A percentile compares a stretch with the other conserved stretches of the same genome.
These are phyloP conservation scores for Albula glossodonta DNA, from an alignment of 2,113 vertebrate species.

Conservation along the genomic window DNA sequence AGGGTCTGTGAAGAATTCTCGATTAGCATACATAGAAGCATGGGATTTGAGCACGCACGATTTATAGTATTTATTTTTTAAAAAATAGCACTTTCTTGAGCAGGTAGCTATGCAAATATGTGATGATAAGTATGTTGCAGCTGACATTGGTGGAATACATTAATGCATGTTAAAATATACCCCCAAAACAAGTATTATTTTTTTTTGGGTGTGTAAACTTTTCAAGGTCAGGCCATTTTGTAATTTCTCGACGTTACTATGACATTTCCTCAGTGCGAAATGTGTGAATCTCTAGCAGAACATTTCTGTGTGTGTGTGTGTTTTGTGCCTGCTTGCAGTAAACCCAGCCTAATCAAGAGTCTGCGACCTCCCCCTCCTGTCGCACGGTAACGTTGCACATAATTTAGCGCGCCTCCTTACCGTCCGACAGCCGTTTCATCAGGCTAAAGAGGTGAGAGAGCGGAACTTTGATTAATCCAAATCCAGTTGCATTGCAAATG, in stretches of 20 bases:
- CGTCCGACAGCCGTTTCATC: not conserved
- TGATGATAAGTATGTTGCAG: not conserved
- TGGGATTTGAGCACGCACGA: no score
- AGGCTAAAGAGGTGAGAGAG: not conserved
- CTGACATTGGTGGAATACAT: not conserved
- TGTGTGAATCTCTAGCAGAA: not conserved
- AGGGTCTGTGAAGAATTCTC: no score
- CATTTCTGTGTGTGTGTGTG: not conserved
- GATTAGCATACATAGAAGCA: no score
- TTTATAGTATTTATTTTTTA: not conserved
- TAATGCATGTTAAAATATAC: not conserved
- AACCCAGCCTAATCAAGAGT: not conserved
- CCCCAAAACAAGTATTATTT: not conserved
- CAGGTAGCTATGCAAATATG: not conserved
- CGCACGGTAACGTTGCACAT: not conserved
- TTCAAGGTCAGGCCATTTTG: not conserved
- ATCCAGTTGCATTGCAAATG: constrained; percentile 2
- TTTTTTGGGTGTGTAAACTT: not conserved
- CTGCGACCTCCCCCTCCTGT: not conserved
- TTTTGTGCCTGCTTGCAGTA: not conserved
- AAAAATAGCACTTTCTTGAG: not conserved
- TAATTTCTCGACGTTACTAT: not conserved
- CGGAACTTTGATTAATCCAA: not conserved
- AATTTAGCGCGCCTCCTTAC: not conserved
- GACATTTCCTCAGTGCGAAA: not conserved